These are phyloP conservation scores for Leptosomus discolor DNA, from an alignment of 2,113 vertebrate species.

Conservation along the genomic window DNA sequence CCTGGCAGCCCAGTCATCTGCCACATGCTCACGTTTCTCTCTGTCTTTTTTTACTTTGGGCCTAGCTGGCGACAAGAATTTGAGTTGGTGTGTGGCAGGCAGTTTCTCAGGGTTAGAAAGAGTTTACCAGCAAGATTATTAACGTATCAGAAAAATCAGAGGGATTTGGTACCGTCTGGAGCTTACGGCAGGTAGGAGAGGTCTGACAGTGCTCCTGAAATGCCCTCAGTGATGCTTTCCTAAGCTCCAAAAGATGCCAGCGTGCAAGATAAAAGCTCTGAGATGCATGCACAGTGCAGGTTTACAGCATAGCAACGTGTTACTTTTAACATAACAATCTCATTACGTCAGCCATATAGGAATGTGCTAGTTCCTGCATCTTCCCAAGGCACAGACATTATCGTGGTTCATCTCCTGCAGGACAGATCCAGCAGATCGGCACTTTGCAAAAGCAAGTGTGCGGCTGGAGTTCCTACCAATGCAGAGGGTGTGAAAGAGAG, in stretches of 20 bases:
- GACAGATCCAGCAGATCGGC: neutral
- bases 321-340: neutral
- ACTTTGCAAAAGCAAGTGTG: neutral
- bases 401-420: neutral
- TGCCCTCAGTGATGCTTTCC: neutral
- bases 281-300: neutral
- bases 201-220: neutral
- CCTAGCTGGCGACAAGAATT: neutral
- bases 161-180: neutral
- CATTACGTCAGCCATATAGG: neutral
- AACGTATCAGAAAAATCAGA: neutral
- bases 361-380: neutral
- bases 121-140: neutral
- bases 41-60: neutral
- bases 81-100: rapidly evolving
- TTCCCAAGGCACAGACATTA: rapidly evolving
- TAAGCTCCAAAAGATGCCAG: neutral
- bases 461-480: neutral
- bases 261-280: neutral
- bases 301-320: neutral
- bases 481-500: neutral
- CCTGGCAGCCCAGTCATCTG: neutral
- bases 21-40: rapidly evolving
- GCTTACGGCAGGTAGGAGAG: neutral
- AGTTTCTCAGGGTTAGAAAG: neutral